A percentile compares a stretch with the other conserved stretches of the same genome.
These are phyloP conservation scores for Cordylochernes scorpioides DNA, from an alignment of 2,888 invertebrate species.

Conservation along the genomic window DNA sequence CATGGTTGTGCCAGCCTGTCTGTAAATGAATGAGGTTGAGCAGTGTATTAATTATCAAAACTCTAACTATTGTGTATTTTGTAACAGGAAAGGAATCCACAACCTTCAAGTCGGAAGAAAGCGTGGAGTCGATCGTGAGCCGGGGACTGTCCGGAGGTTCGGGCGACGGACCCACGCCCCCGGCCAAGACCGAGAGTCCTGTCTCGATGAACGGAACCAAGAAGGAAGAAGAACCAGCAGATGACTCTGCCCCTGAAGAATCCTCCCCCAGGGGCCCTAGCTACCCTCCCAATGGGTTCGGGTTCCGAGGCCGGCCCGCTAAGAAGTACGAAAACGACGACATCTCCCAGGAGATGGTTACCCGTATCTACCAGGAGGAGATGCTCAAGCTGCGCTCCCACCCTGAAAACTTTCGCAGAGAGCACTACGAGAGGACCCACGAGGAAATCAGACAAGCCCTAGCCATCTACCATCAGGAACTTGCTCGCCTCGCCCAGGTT, in stretches of 20 bases:
- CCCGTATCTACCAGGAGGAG: constrained; percentile 79
- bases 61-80: not conserved
- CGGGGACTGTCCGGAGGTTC: not conserved
- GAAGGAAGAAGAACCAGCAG: too few relatives aligned
- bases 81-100: not conserved
- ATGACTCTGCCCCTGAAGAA: too few relatives aligned
- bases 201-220: too few relatives aligned
- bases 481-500: constrained; percentile 45
- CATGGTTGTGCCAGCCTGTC: constrained; percentile 10
- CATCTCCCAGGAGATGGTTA: constrained; percentile 84
- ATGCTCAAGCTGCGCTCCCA: constrained; percentile 59
- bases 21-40: not conserved
- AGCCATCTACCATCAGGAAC: constrained; percentile 72
- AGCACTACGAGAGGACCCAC: constrained; percentile 27
- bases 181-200: constrained; percentile 7
- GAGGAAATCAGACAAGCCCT: constrained; percentile 68
- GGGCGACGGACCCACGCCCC: constrained; percentile 18
- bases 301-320: too few relatives aligned
- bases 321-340: constrained; percentile 45
- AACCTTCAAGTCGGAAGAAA: not conserved
- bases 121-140: constrained; percentile 2
- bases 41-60: not conserved
- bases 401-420: constrained; percentile 1
- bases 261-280: too few relatives aligned
- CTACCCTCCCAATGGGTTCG: too few relatives aligned